A percentile compares a stretch with the other conserved stretches of the same genome.
These are phyloP conservation scores for Drosophila albomicans DNA, from an alignment of 1,140 invertebrate genomes.

Conservation along the genomic window DNA sequence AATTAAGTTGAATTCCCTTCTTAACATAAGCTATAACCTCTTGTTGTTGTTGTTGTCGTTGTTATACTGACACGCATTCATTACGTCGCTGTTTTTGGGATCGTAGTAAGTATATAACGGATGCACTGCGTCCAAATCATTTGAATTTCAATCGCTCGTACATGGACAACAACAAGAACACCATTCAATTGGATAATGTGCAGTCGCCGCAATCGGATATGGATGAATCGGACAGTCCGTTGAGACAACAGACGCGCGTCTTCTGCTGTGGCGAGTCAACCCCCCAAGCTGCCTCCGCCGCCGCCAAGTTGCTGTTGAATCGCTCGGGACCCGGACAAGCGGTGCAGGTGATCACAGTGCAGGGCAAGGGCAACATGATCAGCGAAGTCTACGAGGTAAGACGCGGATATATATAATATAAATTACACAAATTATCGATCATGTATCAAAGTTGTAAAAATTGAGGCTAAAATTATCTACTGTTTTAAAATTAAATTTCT, in stretches of 20 bases:
- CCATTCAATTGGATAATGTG: slow-evolving; percentile 26
- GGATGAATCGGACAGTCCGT: slow-evolving; percentile 75
- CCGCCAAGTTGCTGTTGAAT: slow-evolving; percentile 58
- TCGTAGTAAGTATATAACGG: slow-evolving; percentile 83
- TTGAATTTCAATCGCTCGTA: slow-evolving; percentile 70
- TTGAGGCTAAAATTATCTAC: too few relatives aligned
- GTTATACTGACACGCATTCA: slow-evolving; percentile 64
- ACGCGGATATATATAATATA: too few relatives aligned
- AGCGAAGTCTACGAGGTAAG: slow-evolving; percentile 2
- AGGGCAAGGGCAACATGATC: slow-evolving; percentile 43
- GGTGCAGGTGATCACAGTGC: slow-evolving; percentile 74
- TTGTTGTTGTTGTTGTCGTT: slow-evolving; percentile 53
- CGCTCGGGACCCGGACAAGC: slow-evolving; percentile 75
- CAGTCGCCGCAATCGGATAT: slow-evolving; percentile 60
- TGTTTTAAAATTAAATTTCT: too few relatives aligned
- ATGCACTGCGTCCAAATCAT: slow-evolving; percentile 69
- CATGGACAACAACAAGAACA: slow-evolving; percentile 72
- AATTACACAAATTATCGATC: too few relatives aligned
- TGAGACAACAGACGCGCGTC: slow-evolving; percentile 58
- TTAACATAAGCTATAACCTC: slow-evolving; percentile 33
- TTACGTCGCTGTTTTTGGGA: slow-evolving; percentile 32
- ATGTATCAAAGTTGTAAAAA: too few relatives aligned
- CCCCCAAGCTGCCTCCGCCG: slow-evolving; percentile 39
- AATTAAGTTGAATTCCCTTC: slow-evolving; percentile 38
- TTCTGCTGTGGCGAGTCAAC: slow-evolving; percentile 77